These are phyloP conservation scores for Ophion obscuratus DNA, from an alignment of 2,888 invertebrate species.

Conservation along the genomic window DNA sequence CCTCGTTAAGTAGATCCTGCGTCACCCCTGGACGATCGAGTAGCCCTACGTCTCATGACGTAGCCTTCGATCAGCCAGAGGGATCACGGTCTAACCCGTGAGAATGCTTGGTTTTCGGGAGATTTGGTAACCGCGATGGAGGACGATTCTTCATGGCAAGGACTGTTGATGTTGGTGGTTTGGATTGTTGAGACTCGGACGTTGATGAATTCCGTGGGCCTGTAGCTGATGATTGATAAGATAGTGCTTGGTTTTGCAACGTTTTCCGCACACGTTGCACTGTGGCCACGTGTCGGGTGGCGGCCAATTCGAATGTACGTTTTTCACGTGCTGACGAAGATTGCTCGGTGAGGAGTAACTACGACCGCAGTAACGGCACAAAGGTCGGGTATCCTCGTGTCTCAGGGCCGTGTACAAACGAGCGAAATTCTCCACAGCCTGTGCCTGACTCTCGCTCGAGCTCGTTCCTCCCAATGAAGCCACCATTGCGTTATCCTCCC, in stretches of 20 bases:
- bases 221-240: conserved; percentile 91
- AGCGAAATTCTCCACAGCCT: conserved; percentile 82
- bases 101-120: conserved; percentile 5
- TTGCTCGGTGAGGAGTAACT: conserved; percentile 90
- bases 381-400: conserved; percentile 85
- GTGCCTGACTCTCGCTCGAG: conserved; percentile 74
- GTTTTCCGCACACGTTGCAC: conserved; percentile 90
- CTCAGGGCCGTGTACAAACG: conserved; percentile 82
- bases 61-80: not conserved
- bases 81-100: not conserved
- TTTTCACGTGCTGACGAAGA: conserved; percentile 91
- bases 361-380: conserved; percentile 90
- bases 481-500: conserved; percentile 80
- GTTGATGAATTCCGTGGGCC: conserved; percentile 90
- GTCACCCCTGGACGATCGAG: not conserved
- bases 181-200: conserved; percentile 85
- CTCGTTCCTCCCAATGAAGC: conserved; percentile 71
- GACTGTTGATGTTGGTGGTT: conserved; percentile 72
- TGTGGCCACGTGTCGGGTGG: conserved; percentile 90
- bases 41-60: not conserved
- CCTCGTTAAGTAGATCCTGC: not conserved
- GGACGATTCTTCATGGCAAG: conserved; percentile 33
- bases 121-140: not conserved
- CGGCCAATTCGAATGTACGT: conserved; percentile 89
- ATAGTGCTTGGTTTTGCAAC: conserved; percentile 91